Percentiles rank a stretch among this genome's conserved stretches.
phyloP scores from a whole-genome alignment of 2,797 vertebrate species.

The Amblyraja radiata region DNA sequence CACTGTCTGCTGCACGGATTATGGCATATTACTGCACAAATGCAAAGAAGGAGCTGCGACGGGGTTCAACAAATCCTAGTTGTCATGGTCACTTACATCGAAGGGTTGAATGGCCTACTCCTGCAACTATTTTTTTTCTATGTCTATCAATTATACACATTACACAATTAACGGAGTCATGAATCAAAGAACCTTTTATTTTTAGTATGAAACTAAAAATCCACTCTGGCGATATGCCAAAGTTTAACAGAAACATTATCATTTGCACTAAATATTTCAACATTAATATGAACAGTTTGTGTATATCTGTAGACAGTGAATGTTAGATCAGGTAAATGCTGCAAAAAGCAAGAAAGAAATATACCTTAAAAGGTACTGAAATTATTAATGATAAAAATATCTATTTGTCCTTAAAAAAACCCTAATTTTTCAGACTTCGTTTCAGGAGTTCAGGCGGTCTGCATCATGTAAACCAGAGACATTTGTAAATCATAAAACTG shows the following conservation, averaged over 20 bases:
- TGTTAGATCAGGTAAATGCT: constrained; percentile 48
- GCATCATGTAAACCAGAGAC: background rate
- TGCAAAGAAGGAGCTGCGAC: background rate
- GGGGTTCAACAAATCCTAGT: background rate
- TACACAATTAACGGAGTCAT: background rate
- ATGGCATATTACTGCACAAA: background rate
- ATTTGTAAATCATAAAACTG: background rate
- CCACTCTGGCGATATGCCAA: background rate
- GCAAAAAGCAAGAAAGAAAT: constrained; percentile 39
- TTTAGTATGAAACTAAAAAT: constrained; percentile 32
- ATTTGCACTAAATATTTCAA: constrained; percentile 29
- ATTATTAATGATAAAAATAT: constrained; percentile 1
- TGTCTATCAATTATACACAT: background rate
- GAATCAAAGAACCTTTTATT: constrained; percentile 27
- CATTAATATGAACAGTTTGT: background rate
- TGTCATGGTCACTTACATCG: background rate
- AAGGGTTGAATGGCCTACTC: too few relatives aligned
- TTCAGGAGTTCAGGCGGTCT: background rate
- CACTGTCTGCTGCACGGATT: background rate
- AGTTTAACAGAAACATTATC: constrained; percentile 21
- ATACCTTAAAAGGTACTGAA: background rate
- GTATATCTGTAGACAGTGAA: constrained; percentile 8
- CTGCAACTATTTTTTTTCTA: too few relatives aligned
- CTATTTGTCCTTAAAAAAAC: background rate
- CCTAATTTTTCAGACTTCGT: background rate